phyloP scores from a whole-genome alignment of 2,113 vertebrate species.

The Heterotis niloticus region DNA sequence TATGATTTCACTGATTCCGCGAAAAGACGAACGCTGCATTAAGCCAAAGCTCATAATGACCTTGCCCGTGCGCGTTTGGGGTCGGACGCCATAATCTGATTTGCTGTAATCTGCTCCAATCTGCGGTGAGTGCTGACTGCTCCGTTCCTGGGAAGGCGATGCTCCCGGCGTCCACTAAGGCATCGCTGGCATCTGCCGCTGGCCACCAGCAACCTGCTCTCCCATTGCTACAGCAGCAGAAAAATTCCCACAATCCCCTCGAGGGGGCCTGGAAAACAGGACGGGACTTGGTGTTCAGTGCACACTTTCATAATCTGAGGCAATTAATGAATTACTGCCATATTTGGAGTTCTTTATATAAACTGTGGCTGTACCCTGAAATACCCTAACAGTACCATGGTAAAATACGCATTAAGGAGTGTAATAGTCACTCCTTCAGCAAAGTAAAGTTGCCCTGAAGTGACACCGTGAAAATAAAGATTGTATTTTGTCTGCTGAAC shows the following conservation, averaged over 20 bases:
- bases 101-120: constrained; percentile 70
- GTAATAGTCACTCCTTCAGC: no score
- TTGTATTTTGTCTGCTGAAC: no score
- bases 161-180: constrained; percentile 49
- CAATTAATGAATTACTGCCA: no score
- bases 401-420: no score
- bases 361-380: no score
- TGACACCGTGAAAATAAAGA: no score
- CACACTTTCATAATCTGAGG: no score
- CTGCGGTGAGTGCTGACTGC: constrained; percentile 70
- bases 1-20: constrained; percentile 54
- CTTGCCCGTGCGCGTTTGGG: constrained; percentile 69
- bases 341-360: no score
- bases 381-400: no score
- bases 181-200: constrained; percentile 62
- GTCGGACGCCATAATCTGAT: constrained; percentile 67
- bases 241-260: background rate
- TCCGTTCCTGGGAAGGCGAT: constrained; percentile 53
- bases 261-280: background rate
- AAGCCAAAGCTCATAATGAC: constrained; percentile 68
- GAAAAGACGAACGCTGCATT: constrained; percentile 59
- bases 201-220: background rate
- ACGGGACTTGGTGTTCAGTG: no score
- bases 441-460: no score
- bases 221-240: no score